These are phyloP conservation scores for Conchocele bisecta DNA, from an alignment of 2,888 invertebrate species.

Conservation along the genomic window DNA sequence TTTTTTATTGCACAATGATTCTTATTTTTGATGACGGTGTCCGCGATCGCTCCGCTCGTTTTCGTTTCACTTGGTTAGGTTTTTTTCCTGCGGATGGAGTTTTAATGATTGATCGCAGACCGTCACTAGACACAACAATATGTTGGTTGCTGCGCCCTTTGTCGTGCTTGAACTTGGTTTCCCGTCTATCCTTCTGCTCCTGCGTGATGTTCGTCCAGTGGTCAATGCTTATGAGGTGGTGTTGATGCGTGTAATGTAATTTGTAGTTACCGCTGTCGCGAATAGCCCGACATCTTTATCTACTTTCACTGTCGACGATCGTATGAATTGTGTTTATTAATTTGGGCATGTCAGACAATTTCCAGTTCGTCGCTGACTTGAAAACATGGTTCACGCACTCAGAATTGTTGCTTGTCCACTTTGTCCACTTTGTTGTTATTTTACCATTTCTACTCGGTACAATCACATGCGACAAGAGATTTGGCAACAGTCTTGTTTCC, in stretches of 20 bases:
- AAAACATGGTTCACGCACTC: too few relatives aligned
- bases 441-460: too few relatives aligned
- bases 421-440: too few relatives aligned
- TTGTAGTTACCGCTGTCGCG: background rate
- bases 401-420: too few relatives aligned
- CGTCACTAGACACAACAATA: conserved; percentile 3
- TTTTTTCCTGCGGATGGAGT: conserved; percentile 25
- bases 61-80: conserved; percentile 23
- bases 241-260: background rate
- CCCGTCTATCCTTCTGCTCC: background rate
- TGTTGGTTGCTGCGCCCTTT: background rate
- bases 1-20: background rate
- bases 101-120: background rate
- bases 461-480: too few relatives aligned
- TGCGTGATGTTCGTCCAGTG: background rate
- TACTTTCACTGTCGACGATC: too few relatives aligned
- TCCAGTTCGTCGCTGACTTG: too few relatives aligned
- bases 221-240: background rate
- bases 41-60: conserved; percentile 13
- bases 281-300: background rate
- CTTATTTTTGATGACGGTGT: conserved; percentile 15
- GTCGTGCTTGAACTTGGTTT: background rate
- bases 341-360: too few relatives aligned
- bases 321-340: too few relatives aligned
- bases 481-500: too few relatives aligned